These are phyloP conservation scores for Tortrix viridana DNA, from an alignment of 2,888 invertebrate genomes.

Conservation along the genomic window DNA sequence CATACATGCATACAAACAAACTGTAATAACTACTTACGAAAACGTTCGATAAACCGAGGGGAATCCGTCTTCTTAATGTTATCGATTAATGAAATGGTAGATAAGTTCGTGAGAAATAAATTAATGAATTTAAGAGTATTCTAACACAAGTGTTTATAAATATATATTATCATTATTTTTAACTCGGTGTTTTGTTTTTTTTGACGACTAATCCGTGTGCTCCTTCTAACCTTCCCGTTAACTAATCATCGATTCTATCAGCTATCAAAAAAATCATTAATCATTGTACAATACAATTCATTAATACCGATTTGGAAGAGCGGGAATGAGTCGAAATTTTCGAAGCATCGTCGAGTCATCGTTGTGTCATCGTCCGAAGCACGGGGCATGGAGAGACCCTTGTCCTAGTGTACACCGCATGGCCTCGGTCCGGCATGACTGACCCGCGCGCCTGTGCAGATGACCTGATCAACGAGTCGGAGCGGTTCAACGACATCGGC, in stretches of 20 bases:
- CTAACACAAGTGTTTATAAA: slow-evolving; percentile 85
- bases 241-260: slow-evolving; percentile 77
- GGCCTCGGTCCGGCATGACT: slow-evolving; percentile 47
- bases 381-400: slow-evolving; percentile 64
- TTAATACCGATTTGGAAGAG: slow-evolving; percentile 43
- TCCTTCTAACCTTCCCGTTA: slow-evolving; percentile 54
- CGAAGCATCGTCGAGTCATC: slow-evolving; percentile 38
- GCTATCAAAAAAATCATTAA: slow-evolving; percentile 64
- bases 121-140: slow-evolving; percentile 84
- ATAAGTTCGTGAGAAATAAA: slow-evolving; percentile 82
- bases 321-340: slow-evolving; percentile 45
- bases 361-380: slow-evolving; percentile 58
- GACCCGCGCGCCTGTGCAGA: slow-evolving; percentile 83
- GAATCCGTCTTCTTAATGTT: slow-evolving; percentile 76
- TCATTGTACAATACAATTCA: slow-evolving; percentile 37
- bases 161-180: slow-evolving; percentile 85
- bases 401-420: slow-evolving; percentile 42
- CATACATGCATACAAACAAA: slow-evolving; percentile 34
- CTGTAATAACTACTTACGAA: slow-evolving; percentile 48
- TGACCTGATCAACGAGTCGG: slow-evolving; percentile 94
- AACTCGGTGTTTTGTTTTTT: slow-evolving; percentile 72
- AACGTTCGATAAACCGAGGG: slow-evolving; percentile 62
- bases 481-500: slow-evolving; percentile 96
- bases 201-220: slow-evolving; percentile 71
- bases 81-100: slow-evolving; percentile 79